Evolutionary conservation across 2,113 vertebrate genomes (phyloP).

Genomic region (Pyxicephalus adspersus): DNA sequence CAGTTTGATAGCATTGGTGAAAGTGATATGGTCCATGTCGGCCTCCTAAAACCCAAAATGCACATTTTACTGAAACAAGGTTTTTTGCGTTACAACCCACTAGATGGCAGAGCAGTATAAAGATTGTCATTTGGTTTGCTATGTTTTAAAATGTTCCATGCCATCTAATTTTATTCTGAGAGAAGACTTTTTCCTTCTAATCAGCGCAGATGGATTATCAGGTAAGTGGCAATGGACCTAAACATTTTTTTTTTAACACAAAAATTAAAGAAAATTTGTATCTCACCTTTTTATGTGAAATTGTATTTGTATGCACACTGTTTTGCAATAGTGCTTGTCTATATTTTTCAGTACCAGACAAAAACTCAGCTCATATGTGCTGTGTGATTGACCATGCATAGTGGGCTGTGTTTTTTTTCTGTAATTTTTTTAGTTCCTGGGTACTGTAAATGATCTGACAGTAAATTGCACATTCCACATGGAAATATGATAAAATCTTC

Average conservation of each 20-base stretch:
- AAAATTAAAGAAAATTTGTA: constrained; percentile 34
- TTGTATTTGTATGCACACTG: constrained; percentile 19
- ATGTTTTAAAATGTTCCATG: neutral
- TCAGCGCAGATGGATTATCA: neutral
- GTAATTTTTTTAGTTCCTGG: too few species aligned
- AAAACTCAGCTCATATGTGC: neutral
- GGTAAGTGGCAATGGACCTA: constrained; percentile 48
- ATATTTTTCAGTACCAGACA: neutral
- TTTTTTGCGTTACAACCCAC: neutral
- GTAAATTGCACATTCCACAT: too few species aligned
- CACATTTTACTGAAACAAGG: too few species aligned
- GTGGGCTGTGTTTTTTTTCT: neutral
- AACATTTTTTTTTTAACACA: neutral
- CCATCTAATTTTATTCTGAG: constrained; percentile 11
- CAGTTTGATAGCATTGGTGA: too few species aligned
- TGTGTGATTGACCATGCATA: neutral
- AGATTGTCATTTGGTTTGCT: neutral
- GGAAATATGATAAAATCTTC: too few species aligned
- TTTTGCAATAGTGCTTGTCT: neutral
- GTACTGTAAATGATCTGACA: too few species aligned
- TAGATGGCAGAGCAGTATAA: neutral
- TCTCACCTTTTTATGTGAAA: constrained; percentile 34
- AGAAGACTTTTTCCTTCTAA: constrained; percentile 36
- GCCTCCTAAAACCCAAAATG: too few species aligned
- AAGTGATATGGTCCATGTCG: too few species aligned